phyloP scores from a whole-genome alignment of 2,113 vertebrate species.

The Petrocephalus zakoni region DNA sequence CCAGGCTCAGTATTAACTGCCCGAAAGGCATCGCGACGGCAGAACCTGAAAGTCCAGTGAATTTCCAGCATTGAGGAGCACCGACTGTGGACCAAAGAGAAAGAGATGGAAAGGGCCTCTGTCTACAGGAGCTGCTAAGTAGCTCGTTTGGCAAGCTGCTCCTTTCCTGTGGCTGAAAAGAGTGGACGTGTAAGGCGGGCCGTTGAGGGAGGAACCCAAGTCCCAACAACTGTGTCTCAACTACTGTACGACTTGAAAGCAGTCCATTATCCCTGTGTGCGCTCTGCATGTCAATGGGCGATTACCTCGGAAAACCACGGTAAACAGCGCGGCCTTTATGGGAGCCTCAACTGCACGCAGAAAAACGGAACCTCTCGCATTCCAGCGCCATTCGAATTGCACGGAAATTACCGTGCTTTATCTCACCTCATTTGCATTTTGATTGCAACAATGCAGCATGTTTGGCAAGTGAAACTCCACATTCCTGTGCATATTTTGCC shows the following conservation, averaged over 20 bases:
- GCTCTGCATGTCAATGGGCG: conserved; percentile 20
- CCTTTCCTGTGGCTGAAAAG: conserved; percentile 44
- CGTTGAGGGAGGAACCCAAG: conserved; percentile 20
- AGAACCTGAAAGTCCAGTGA: conserved; percentile 34
- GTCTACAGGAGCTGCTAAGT: conserved; percentile 60
- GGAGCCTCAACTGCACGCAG: background rate
- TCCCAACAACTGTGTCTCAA: conserved; percentile 6
- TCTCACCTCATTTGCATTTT: background rate
- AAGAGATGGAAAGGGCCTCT: conserved; percentile 43
- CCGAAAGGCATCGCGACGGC: conserved; percentile 34
- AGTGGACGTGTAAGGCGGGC: conserved; percentile 29
- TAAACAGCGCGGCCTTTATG: conserved; percentile 23
- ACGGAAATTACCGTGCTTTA: background rate
- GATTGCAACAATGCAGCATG: conserved; percentile 8
- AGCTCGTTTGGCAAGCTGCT: conserved; percentile 52
- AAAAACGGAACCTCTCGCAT: background rate
- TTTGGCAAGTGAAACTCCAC: background rate
- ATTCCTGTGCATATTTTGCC: background rate
- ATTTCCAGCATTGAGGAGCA: conserved; percentile 24
- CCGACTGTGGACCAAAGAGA: conserved; percentile 37
- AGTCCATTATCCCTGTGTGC: conserved; percentile 32
- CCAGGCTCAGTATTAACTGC: conserved; percentile 32
- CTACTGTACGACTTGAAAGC: conserved; percentile 25
- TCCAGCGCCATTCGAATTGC: background rate
- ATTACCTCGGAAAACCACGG: background rate